Evolutionary conservation across 2,797 vertebrate species (phyloP).

Genomic region (Dromococcyx pavoninus): DNA sequence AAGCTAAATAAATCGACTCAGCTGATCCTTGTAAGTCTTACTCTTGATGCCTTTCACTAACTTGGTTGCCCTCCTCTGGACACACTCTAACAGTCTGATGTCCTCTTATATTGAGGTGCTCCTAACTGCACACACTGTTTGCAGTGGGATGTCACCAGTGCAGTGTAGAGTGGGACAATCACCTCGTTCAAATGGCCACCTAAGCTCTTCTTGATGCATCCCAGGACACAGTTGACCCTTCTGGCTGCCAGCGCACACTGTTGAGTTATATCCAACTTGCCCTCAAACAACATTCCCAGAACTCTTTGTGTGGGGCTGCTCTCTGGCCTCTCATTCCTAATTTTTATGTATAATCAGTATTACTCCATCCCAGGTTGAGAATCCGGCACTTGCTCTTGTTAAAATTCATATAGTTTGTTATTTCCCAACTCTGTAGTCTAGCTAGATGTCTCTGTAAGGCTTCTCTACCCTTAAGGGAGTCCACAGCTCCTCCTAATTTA

Average conservation of each 20-base stretch:
- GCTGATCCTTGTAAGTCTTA: accelerated
- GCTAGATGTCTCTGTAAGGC: neutral
- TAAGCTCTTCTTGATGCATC: neutral
- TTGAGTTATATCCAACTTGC: neutral
- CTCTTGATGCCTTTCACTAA: neutral
- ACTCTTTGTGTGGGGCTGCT: neutral
- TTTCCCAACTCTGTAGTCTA: neutral
- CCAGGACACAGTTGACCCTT: neutral
- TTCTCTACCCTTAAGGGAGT: neutral
- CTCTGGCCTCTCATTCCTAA: neutral
- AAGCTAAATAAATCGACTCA: neutral
- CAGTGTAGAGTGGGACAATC: neutral
- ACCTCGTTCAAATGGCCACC: accelerated
- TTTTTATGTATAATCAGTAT: neutral
- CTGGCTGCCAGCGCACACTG: neutral
- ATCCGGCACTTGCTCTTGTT: neutral
- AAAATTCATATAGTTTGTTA: neutral
- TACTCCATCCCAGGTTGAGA: neutral
- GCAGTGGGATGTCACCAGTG: neutral
- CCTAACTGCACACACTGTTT: neutral
- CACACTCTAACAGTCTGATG: neutral
- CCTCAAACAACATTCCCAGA: neutral
- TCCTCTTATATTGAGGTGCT: neutral
- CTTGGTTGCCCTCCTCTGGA: neutral
- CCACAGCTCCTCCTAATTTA: neutral